phyloP scores from a whole-genome alignment of 2,888 invertebrate genomes.

The Clitarchus hookeri region DNA sequence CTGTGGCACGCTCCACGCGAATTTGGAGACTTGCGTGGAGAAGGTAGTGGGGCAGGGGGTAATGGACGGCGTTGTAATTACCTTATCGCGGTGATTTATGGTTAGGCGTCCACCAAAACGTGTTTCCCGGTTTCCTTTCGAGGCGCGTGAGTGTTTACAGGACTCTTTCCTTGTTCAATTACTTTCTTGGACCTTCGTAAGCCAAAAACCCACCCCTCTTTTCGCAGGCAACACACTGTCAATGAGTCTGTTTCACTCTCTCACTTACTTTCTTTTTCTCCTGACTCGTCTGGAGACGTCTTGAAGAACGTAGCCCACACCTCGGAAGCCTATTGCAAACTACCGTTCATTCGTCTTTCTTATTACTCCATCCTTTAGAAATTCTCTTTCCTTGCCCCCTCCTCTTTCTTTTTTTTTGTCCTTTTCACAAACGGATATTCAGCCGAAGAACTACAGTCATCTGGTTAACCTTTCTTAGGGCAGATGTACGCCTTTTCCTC shows the following conservation, averaged over 20 bases:
- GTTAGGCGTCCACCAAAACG: not conserved
- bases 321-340: not conserved
- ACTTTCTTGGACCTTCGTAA: too few relatives aligned
- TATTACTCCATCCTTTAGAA: too few relatives aligned
- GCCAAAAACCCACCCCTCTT: not conserved
- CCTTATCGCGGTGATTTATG: constrained; percentile 4
- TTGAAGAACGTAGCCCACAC: not conserved
- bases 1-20: not conserved
- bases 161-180: not conserved
- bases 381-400: too few relatives aligned
- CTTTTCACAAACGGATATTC: too few relatives aligned
- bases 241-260: not conserved
- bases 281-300: not conserved
- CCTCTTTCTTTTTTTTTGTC: too few relatives aligned
- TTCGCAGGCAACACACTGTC: not conserved
- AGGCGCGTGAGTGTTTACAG: not conserved
- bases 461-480: too few relatives aligned
- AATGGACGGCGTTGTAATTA: constrained; percentile 10
- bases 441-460: too few relatives aligned
- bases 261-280: not conserved
- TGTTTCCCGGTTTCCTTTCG: not conserved
- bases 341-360: not conserved
- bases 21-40: not conserved
- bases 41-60: not conserved
- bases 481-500: too few relatives aligned